Evolutionary conservation across 2,888 invertebrate genomes (phyloP), one percentile per base, ranked within the genome.

Genomic region (Chymomyza fuscimana): DNA sequence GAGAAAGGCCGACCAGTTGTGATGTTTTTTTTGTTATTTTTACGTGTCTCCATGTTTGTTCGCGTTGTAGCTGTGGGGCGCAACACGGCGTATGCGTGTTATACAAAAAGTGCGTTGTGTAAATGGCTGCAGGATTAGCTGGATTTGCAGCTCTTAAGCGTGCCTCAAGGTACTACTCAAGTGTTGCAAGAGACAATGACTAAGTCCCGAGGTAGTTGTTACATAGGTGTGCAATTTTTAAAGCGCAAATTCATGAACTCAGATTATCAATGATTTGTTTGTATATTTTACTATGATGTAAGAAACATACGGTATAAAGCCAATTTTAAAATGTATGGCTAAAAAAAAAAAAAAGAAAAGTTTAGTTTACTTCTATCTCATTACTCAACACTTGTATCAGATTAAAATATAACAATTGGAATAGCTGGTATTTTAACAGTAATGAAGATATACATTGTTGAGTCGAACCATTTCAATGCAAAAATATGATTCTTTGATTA

Each of bases 41-140:
- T 25, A 25, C 2, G 6, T 3, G 56, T 36, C 51, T 46, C 36
- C 54, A 19, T 61, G 56, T 61, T 46, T 52, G 40, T 63, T 66
- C 60, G 22, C 52, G 58, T 51, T 51, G 60, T 50, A 15, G 10
- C 58, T 65, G 32, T 64, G 56, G 64, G 77, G 69, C 58, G 63
- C 69, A 77, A 76, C 82, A 72, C 63, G 73, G 77, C 82, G 86
- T 74, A 87, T 85, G 80, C 86, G 86, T 82, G 76, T 56, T 85
- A 68, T 46, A 46, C 40, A 46, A 46, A 46, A 12, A 12, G 40
- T 46, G 40, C 12, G 40, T 46, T 46, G 40, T 46, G 40, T 46
- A 46, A 46, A 46, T 46, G 40, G 40, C 40, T 46, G 40, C 40
- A 46, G 40, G 40, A 46, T 46, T 46, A 46, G 40, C 12, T 1